A percentile compares a stretch with the other conserved stretches of the same genome.
phyloP scores from a whole-genome alignment of 1,140 invertebrate species.

The Cotesia chilonis region DNA sequence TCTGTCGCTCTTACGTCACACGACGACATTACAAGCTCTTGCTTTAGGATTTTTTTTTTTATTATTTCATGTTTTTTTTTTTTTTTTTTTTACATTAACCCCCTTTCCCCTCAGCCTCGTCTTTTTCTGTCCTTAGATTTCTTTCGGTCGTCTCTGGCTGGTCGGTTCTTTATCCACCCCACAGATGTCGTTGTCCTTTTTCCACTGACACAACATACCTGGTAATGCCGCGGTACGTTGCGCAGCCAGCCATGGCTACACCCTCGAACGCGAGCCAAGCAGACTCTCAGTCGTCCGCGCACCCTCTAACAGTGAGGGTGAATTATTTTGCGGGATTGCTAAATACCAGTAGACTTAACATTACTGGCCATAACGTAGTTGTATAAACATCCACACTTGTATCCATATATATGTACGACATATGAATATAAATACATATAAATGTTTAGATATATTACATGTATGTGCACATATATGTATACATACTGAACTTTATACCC shows the following conservation, averaged over 20 bases:
- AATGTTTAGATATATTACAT: too few relatives aligned
- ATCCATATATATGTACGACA: neutral
- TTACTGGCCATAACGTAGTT: neutral
- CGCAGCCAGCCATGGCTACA: constrained; percentile 52
- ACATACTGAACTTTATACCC: neutral
- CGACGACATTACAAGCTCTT: constrained; percentile 6
- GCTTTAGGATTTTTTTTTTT: too few relatives aligned
- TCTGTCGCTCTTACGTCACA: constrained; percentile 22
- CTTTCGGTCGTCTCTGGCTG: neutral
- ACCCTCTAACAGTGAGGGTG: constrained; percentile 60
- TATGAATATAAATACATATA: neutral
- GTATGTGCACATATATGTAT: too few relatives aligned
- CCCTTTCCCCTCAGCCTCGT: neutral
- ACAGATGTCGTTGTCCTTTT: constrained; percentile 46
- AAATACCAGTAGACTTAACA: too few relatives aligned
- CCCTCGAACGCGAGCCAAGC: constrained; percentile 51
- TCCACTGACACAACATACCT: constrained; percentile 28
- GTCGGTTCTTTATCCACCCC: constrained; percentile 35
- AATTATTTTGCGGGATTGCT: constrained; percentile 28
- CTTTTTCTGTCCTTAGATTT: constrained; percentile 24
- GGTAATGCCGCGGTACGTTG: constrained; percentile 41
- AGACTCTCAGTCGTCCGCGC: constrained; percentile 60
- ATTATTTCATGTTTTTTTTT: constrained; percentile 7
- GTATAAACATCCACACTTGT: neutral
- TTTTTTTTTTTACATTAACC: constrained; percentile 18